Percentiles rank a stretch among this genome's conserved stretches.
Conservation (phyloP, 2,888 invertebrate genomes). For the Calameuta filiformis region DNA sequence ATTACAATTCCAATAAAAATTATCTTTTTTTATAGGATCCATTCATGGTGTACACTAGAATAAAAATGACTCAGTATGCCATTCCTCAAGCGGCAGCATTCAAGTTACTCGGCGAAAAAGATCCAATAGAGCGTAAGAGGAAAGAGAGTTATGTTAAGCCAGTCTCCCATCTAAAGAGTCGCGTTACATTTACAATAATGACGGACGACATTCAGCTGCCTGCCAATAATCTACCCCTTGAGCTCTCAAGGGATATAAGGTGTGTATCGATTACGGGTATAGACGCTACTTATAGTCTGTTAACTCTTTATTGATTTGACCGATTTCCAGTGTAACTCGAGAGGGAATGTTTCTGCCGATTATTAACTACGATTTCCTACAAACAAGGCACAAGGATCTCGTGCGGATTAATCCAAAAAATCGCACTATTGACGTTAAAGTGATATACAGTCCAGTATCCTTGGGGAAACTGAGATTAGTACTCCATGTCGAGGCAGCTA, state of each 20-base stretch:
- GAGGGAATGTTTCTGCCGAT: slow-evolving; percentile 82
- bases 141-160: slow-evolving; percentile 64
- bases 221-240: slow-evolving; percentile 75
- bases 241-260: slow-evolving; percentile 74
- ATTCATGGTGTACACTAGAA: slow-evolving; percentile 71
- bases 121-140: slow-evolving; percentile 19
- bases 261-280: slow-evolving; percentile 45
- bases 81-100: slow-evolving; percentile 81
- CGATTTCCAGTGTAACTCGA: slow-evolving; percentile 69
- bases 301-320: neutral
- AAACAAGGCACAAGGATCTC: slow-evolving; percentile 82
- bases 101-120: slow-evolving; percentile 73
- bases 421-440: slow-evolving; percentile 74
- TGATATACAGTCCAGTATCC: slow-evolving; percentile 80
- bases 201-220: slow-evolving; percentile 79
- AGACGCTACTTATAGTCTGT: neutral
- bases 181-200: slow-evolving; percentile 80
- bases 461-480: slow-evolving; percentile 83
- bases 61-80: slow-evolving; percentile 78
- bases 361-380: slow-evolving; percentile 84
- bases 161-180: slow-evolving; percentile 81
- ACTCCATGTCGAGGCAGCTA: slow-evolving; percentile 80
- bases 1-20: neutral
- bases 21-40: slow-evolving; percentile 35
- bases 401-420: slow-evolving; percentile 73